phyloP scores from a whole-genome alignment of 2,113 vertebrate genomes.

The Cynocephalus volans region DNA sequence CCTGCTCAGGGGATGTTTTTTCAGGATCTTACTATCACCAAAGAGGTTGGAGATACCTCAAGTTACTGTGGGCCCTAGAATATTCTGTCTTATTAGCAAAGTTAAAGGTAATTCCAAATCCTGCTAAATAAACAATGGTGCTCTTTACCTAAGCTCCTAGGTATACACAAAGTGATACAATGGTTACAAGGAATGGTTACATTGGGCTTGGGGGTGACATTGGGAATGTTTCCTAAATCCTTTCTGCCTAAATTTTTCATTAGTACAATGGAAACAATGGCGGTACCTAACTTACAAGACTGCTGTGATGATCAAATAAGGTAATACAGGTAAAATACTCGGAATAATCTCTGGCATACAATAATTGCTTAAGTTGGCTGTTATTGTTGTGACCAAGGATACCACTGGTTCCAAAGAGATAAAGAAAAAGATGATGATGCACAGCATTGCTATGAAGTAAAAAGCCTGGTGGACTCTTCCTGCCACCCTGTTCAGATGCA shows the following conservation, averaged over 20 bases:
- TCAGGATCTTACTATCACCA: background rate
- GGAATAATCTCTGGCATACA: background rate
- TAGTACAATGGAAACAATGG: background rate
- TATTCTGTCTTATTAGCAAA: conserved; percentile 42
- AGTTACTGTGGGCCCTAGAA: background rate
- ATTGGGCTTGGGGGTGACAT: background rate
- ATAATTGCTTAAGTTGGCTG: background rate
- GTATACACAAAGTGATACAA: background rate
- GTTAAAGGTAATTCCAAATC: background rate
- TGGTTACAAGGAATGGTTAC: background rate
- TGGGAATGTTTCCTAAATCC: background rate
- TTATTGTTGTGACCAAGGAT: background rate
- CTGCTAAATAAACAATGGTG: background rate
- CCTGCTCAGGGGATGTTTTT: background rate
- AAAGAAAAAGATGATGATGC: background rate
- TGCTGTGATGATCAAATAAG: background rate
- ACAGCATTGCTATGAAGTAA: background rate
- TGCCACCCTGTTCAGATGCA: background rate
- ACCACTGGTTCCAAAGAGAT: background rate
- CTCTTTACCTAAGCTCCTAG: background rate
- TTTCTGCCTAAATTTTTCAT: conserved; percentile 21
- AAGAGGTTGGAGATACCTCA: background rate
- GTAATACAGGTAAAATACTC: background rate
- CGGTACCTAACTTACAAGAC: background rate
- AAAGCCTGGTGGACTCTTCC: background rate